Evolutionary conservation across 2,797 vertebrate genomes (phyloP).

Genomic region (Peromyscus aztecus): DNA sequence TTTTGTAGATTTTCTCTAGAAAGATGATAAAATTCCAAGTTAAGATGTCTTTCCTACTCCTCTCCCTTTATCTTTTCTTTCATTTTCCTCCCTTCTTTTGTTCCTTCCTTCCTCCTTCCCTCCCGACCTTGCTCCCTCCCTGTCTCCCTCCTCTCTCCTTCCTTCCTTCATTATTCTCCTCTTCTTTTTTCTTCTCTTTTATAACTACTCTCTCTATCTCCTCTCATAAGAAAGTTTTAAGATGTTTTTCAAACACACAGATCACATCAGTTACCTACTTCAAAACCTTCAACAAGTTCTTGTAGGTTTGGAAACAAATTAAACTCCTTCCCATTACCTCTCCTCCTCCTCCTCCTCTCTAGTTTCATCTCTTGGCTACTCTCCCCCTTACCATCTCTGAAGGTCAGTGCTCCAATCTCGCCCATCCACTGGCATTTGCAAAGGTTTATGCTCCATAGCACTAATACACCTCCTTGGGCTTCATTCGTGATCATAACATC

Average conservation of each 20-base stretch:
- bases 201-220: not conserved
- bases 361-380: not conserved
- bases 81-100: not conserved
- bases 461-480: slow-evolving; percentile 65
- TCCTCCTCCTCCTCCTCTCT: not conserved
- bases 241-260: not conserved
- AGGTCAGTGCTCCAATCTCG: slow-evolving; percentile 67
- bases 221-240: not conserved
- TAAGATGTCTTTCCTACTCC: not conserved
- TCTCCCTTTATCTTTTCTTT: not conserved
- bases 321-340: not conserved
- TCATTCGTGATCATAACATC: slow-evolving; percentile 69
- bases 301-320: not conserved
- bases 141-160: too few species aligned
- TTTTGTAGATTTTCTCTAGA: not conserved
- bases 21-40: not conserved
- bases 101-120: not conserved
- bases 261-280: not conserved
- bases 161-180: not conserved
- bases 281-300: not conserved
- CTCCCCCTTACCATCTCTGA: slow-evolving; percentile 4
- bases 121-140: too few species aligned
- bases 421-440: slow-evolving; percentile 75
- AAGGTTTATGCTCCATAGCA: slow-evolving; percentile 69
- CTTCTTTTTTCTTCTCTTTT: not conserved